Percentiles rank a stretch among this genome's conserved stretches.
Conservation (phyloP, 2,888 invertebrate species). For the Helleia helle region DNA sequence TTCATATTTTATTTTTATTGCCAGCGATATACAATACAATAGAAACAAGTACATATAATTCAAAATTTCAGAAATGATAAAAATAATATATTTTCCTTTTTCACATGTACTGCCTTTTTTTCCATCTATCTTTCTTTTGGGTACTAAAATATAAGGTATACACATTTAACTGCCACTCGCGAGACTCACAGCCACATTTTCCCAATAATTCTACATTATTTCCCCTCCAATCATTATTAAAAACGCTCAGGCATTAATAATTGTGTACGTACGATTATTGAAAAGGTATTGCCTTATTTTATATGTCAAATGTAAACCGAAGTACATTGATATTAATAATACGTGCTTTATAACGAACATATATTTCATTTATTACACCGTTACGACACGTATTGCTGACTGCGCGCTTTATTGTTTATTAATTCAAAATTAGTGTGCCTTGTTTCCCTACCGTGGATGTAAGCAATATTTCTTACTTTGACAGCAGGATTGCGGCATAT, state of each 20-base stretch:
- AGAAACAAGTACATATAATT: no score
- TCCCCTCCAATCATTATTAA: no score
- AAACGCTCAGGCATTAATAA: background rate
- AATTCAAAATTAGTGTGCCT: constrained; percentile 9
- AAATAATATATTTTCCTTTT: no score
- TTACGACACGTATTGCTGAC: constrained; percentile 9
- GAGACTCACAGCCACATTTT: no score
- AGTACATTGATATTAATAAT: constrained; percentile 6
- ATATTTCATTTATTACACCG: constrained; percentile 8
- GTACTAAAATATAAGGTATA: no score
- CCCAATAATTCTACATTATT: no score
- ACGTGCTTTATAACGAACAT: constrained; percentile 2
- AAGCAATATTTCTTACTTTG: constrained; percentile 63
- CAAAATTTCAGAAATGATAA: no score
- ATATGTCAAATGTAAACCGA: background rate
- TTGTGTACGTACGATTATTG: background rate
- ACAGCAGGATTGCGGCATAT: constrained; percentile 41
- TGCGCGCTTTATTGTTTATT: constrained; percentile 8
- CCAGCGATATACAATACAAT: no score
- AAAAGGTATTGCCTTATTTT: background rate
- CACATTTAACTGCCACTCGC: no score
- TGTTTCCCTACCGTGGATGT: constrained; percentile 14
- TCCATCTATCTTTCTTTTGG: no score
- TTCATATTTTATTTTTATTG: no score
- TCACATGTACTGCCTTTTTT: no score